Evolutionary conservation across 2,888 invertebrate species (phyloP), one percentile per base, ranked within the genome.

Genomic region (Dendrolimus houi): DNA sequence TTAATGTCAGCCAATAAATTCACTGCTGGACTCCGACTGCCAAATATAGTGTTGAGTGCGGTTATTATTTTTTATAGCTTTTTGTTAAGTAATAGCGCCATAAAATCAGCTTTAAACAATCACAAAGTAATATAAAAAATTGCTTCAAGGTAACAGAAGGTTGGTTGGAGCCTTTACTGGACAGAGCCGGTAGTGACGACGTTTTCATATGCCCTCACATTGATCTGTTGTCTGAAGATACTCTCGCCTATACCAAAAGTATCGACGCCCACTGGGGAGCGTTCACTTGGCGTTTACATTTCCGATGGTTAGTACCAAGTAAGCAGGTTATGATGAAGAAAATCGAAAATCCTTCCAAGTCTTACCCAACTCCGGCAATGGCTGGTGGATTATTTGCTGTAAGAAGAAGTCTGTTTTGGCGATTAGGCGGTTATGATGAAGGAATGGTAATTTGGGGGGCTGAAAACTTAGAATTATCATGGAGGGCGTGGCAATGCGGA

Each of bases 251-350:
- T 78, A 95, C 95, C 2, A 96, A 98, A 71, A 97, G 97, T 60
- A 97, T 98, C 65, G 99, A 99, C 79, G 93, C 98, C 55, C 98
- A 99, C 72, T 98, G 98, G 96, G 99, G 99, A 6, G 99, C 98
- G 0, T 98, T 99, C 81, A 99, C 98, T 81, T 99, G 99, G 99
- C 96, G 97, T 67, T 90, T 99, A 13, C 98, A 98, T 77, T 99
- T 96, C 72, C 92, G 96, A 40, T 96, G 96, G 96, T 94, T 96
- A 65, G 94, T 95, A 58, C 92, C 96, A 0, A 94, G 95, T 41
- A 92, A 92, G 52, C 89, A 92, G 58, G 93, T 95, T 60, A 83
- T 95, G 70, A 86, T 92, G 62, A 91, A 93, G 60, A 87, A 94
- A 64, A 88, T 92, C 13, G 83, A 92, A 54, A 93, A 94, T 67